Conservation (phyloP, 2,113 vertebrate species). For the Cephalopterus ornatus region DNA sequence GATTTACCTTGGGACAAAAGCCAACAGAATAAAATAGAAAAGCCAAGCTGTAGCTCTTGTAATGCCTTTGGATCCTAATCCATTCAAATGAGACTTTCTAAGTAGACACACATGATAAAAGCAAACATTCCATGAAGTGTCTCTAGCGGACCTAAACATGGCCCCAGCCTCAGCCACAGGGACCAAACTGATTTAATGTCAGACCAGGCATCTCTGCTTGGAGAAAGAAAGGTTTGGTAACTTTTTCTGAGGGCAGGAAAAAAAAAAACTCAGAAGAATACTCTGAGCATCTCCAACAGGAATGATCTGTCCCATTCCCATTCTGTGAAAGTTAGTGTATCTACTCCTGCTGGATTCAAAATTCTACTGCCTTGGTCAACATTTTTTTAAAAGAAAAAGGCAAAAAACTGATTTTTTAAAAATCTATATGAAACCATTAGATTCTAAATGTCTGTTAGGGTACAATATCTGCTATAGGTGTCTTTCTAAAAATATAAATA, state of each 20-base stretch:
- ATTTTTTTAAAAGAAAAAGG: not conserved
- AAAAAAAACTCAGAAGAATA: not conserved
- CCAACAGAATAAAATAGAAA: not conserved
- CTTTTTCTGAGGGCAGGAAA: not conserved
- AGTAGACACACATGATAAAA: not conserved
- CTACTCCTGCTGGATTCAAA: not conserved
- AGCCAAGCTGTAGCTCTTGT: not conserved
- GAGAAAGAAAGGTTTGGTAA: not conserved
- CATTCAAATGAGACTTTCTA: not conserved
- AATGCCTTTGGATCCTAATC: not conserved
- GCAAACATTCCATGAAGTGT: not conserved
- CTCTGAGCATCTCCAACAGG: not conserved
- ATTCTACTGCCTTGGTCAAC: not conserved
- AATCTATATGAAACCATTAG: not conserved
- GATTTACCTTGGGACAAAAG: not conserved
- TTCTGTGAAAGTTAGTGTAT: not conserved
- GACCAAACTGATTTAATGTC: not conserved
- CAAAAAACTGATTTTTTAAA: accelerated
- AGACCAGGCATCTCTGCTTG: not conserved
- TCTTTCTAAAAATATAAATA: not conserved
- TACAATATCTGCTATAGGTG: not conserved
- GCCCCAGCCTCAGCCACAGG: not conserved
- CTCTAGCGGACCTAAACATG: not conserved
- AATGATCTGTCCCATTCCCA: not conserved
- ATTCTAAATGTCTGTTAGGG: not conserved